These are phyloP conservation scores for Bedellia somnulentella DNA, from an alignment of 2,888 invertebrate genomes.

Conservation along the genomic window DNA sequence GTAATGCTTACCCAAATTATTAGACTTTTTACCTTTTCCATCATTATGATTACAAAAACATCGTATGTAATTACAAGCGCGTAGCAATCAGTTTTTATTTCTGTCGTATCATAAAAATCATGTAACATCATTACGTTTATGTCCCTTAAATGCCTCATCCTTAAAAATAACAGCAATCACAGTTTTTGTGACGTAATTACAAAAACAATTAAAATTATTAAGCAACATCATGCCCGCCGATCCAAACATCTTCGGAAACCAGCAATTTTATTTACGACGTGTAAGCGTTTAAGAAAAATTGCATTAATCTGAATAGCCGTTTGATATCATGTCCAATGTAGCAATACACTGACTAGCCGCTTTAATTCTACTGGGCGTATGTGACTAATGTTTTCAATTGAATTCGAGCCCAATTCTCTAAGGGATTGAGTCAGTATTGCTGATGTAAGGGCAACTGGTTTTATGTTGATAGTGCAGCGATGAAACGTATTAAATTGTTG, in stretches of 20 bases:
- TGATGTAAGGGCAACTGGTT: constrained; percentile 16
- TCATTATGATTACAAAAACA: too few relatives aligned
- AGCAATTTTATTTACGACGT: constrained; percentile 60
- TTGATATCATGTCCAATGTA: constrained; percentile 57
- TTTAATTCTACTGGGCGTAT: constrained; percentile 19
- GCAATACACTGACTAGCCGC: constrained; percentile 44
- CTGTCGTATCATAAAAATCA: too few relatives aligned
- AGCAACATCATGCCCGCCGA: constrained; percentile 28
- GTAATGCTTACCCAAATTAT: too few relatives aligned
- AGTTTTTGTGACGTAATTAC: constrained; percentile 22
- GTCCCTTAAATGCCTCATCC: too few relatives aligned
- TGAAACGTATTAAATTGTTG: constrained; percentile 56
- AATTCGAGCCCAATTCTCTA: constrained; percentile 18
- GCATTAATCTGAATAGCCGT: constrained; percentile 60
- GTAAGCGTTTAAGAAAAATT: constrained; percentile 61
- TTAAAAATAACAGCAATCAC: constrained; percentile 17
- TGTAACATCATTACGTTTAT: too few relatives aligned
- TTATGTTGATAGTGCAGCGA: constrained; percentile 22
- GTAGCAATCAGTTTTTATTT: too few relatives aligned
- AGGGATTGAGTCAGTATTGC: constrained; percentile 27
- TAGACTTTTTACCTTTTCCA: too few relatives aligned
- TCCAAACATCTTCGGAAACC: constrained; percentile 29
- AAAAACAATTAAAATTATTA: constrained; percentile 43
- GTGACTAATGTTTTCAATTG: constrained; percentile 14
- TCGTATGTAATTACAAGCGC: too few relatives aligned